Percentiles rank a stretch among this genome's conserved stretches.
Conservation (phyloP, 2,888 invertebrate species). For the Iselma pallidipennis region DNA sequence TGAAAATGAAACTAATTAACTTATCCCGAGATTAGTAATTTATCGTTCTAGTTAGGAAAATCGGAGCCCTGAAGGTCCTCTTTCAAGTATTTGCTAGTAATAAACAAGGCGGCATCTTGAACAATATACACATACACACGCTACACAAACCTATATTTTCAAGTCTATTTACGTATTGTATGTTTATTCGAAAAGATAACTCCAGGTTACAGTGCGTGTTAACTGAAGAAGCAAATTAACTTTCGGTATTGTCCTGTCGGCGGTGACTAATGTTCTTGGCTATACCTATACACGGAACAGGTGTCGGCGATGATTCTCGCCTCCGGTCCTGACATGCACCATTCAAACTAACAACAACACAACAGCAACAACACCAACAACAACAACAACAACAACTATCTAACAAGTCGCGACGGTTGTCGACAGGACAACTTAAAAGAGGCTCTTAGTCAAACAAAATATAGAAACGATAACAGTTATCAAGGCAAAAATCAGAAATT, state of each 20-base stretch:
- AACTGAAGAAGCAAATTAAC: constrained; percentile 53
- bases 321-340: constrained; percentile 33
- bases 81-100: constrained; percentile 20
- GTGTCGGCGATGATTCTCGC: constrained; percentile 43
- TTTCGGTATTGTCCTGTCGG: constrained; percentile 53
- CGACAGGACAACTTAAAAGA: constrained; percentile 10
- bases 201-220: constrained; percentile 40
- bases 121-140: constrained; percentile 25
- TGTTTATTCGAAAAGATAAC: constrained; percentile 39
- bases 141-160: constrained; percentile 38
- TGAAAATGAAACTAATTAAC: constrained; percentile 23
- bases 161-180: constrained; percentile 37
- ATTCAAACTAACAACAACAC: constrained; percentile 9
- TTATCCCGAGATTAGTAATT: constrained; percentile 21
- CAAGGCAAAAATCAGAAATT: constrained; percentile 9
- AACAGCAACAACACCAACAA: constrained; percentile 2
- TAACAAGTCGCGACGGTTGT: neutral
- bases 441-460: constrained; percentile 1
- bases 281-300: constrained; percentile 35
- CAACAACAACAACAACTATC: neutral
- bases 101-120: constrained; percentile 28
- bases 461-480: constrained; percentile 1
- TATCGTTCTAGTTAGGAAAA: constrained; percentile 14
- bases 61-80: constrained; percentile 3
- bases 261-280: constrained; percentile 48